Percentiles rank a stretch among this genome's conserved stretches.
Evolutionary conservation across 2,797 vertebrate species (phyloP).

Genomic region (Chaenodraco wilsoni): DNA sequence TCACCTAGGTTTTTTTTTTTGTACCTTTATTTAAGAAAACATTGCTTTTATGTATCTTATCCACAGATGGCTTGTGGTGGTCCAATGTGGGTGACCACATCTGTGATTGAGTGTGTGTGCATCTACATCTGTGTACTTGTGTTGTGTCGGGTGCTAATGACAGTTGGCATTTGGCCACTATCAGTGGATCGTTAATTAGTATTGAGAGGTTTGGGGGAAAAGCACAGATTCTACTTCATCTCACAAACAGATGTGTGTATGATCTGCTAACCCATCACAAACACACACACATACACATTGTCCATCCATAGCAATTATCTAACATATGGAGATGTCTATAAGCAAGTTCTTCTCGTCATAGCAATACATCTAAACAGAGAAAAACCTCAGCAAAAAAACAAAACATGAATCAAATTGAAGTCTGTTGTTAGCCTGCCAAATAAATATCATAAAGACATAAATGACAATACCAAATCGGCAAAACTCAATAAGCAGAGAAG

Average conservation of each 20-base stretch:
- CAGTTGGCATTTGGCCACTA: slow-evolving; percentile 80
- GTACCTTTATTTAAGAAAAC: slow-evolving; percentile 1
- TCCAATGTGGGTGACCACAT: slow-evolving; percentile 58
- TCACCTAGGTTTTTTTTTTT: slow-evolving; percentile 15
- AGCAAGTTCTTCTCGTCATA: slow-evolving; percentile 40
- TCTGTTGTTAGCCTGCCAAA: slow-evolving; percentile 32
- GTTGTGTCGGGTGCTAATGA: slow-evolving; percentile 73
- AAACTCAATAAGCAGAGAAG: slow-evolving; percentile 4
- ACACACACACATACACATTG: slow-evolving; percentile 42
- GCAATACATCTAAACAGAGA: slow-evolving; percentile 37
- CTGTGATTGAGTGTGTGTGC: slow-evolving; percentile 56
- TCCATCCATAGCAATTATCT: slow-evolving; percentile 48
- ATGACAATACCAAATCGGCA: slow-evolving; percentile 16
- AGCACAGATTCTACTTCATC: slow-evolving; percentile 75
- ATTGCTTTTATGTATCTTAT: slow-evolving; percentile 45
- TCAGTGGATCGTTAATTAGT: slow-evolving; percentile 85
- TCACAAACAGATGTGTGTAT: slow-evolving; percentile 83
- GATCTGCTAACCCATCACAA: slow-evolving; percentile 74
- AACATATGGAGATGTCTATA: slow-evolving; percentile 69
- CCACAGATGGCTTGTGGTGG: slow-evolving; percentile 58
- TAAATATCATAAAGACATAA: slow-evolving; percentile 23
- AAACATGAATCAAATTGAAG: slow-evolving; percentile 28
- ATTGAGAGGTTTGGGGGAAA: slow-evolving; percentile 83
- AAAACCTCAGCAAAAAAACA: slow-evolving; percentile 28
- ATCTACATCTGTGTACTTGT: slow-evolving; percentile 69